Evolutionary conservation across 2,113 vertebrate species (phyloP), one percentile per base, ranked within the genome.

Genomic region (Lepidothrix coronata): DNA sequence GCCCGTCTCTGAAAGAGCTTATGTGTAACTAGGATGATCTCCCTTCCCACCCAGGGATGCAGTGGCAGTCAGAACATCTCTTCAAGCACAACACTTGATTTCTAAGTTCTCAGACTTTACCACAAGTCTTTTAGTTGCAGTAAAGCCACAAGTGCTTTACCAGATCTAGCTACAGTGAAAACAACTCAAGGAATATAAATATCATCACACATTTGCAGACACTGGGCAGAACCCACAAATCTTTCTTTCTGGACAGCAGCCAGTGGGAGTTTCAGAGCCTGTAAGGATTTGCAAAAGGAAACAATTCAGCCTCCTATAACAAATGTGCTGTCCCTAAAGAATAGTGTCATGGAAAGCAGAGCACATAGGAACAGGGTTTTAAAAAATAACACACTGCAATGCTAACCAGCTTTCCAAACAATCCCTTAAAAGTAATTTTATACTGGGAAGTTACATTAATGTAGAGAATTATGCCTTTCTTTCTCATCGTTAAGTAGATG

Each of bases 151-250:
- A 96, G 58, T 12, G 4, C 95, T 97, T 95, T 94, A 96, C 82
- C 94, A 96, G 91, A 88, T 93, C 85, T 82, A 78, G 75, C 75
- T 91, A 79, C 73, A 92, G 93, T 67, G 68, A 95, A 95, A 97
- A 96, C 87, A 96, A 73, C 70, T 91, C 71, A 71, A 73, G 81
- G 78, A 87, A 88, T 94, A 94, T 92, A 96, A 97, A 96, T 96
- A 91, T 43, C 89, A 85, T 62, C 87, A 90, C 89, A 91, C 91
- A 86, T 96, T 94, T 83, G 89, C 78, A 95, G 96, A 96, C 92
- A 91, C 65, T 88, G 61, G 90, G 84, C 86, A 96, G 79, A 88
- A 95, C 54, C 41, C 91, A 96, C 93, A 96, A 91, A 95, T 94
- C 88, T 89, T 90, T 92, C 72, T 87, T 91, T 92, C 79, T 95